A percentile compares a stretch with the other conserved stretches of the same genome.
Conservation (phyloP, 2,797 vertebrate species). For the Pristis pectinata region DNA sequence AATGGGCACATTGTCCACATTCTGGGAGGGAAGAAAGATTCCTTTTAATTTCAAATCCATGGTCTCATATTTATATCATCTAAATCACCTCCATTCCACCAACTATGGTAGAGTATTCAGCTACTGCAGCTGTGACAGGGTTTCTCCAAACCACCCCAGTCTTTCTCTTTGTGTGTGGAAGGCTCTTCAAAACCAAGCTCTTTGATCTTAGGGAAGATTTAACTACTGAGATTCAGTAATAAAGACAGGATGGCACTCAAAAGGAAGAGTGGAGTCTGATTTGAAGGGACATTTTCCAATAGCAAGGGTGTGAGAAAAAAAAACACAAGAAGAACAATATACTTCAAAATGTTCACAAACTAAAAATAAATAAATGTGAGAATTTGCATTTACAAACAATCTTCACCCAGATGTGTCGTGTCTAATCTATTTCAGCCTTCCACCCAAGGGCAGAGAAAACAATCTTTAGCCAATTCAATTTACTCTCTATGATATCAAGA, state of each 20-base stretch:
- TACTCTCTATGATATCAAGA: too few relatives aligned
- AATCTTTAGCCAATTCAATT: too few relatives aligned
- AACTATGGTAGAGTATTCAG: not conserved
- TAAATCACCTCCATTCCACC: not conserved
- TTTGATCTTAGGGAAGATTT: too few relatives aligned
- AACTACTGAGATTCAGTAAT: not conserved
- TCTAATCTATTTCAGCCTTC: too few relatives aligned
- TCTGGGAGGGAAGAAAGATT: not conserved
- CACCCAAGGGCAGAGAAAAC: too few relatives aligned
- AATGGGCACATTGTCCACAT: not conserved
- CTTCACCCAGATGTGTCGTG: too few relatives aligned
- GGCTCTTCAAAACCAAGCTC: not conserved
- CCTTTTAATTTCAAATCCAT: not conserved
- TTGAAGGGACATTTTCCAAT: not conserved
- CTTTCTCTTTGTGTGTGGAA: not conserved
- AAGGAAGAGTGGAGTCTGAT: not conserved
- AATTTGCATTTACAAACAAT: not conserved
- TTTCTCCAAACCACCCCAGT: not conserved
- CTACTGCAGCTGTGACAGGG: not conserved
- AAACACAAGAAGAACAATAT: not conserved
- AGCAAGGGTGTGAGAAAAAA: not conserved
- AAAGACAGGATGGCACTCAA: not conserved
- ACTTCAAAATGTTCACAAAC: not conserved
- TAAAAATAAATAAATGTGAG: not conserved
- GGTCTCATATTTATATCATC: not conserved